phyloP scores from a whole-genome alignment of 1,140 invertebrate species.

The Ips nitidus region DNA sequence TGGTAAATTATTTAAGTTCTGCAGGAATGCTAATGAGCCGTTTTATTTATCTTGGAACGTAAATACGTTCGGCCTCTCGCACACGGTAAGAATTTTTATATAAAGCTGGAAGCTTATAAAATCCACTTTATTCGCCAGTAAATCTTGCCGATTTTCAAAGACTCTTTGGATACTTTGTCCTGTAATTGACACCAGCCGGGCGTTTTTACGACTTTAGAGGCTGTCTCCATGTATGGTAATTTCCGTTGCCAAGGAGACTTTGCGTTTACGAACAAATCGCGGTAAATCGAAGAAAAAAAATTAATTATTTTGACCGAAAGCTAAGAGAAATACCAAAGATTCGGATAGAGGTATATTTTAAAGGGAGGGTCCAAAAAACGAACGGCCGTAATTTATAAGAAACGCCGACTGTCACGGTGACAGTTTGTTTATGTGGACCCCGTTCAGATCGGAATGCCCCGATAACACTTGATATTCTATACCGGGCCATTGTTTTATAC shows the following conservation, averaged over 20 bases:
- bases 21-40: slow-evolving; percentile 9
- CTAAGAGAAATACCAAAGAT: slow-evolving; percentile 3
- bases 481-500: slow-evolving; percentile 34
- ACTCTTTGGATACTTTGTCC: background rate
- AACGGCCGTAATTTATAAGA: slow-evolving; percentile 39
- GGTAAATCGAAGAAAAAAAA: background rate
- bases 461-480: slow-evolving; percentile 42
- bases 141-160: slow-evolving; percentile 1
- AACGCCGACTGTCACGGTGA: slow-evolving; percentile 37
- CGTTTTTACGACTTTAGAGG: background rate
- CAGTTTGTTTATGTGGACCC: slow-evolving; percentile 40
- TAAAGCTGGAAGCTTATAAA: background rate
- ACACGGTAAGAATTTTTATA: background rate
- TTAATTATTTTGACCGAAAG: background rate
- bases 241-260: too few species aligned
- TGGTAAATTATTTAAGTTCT: background rate
- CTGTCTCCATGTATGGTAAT: background rate
- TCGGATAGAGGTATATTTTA: slow-evolving; percentile 24
- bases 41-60: background rate
- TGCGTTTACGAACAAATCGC: background rate
- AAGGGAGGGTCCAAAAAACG: slow-evolving; percentile 19
- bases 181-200: background rate
- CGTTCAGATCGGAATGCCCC: slow-evolving; percentile 38
- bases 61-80: background rate
- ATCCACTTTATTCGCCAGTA: background rate